phyloP scores from a whole-genome alignment of 1,140 invertebrate species.

The Trichonephila clavata region DNA sequence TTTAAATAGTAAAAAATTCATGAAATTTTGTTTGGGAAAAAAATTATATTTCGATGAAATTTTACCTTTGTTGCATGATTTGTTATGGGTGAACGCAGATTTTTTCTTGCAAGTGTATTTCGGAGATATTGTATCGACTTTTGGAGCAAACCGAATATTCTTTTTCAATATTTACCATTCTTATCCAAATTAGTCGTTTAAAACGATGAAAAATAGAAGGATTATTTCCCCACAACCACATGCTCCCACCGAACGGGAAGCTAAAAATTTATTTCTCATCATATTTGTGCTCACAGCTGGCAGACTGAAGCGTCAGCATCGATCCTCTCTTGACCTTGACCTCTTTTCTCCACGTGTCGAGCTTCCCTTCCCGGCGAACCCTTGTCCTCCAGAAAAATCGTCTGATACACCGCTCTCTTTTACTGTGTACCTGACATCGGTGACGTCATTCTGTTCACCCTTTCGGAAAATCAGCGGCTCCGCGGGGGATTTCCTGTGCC shows the following conservation, averaged over 20 bases:
- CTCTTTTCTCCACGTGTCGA: slow-evolving; percentile 28
- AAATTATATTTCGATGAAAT: too few species aligned
- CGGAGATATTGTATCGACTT: too few species aligned
- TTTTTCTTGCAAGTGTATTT: too few species aligned
- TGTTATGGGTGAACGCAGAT: too few species aligned
- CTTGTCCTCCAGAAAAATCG: not conserved
- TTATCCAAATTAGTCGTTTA: too few species aligned
- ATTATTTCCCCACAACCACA: not conserved
- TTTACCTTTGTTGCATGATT: too few species aligned
- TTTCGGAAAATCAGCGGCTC: not conserved
- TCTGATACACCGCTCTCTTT: not conserved
- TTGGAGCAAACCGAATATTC: too few species aligned
- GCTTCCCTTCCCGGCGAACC: not conserved
- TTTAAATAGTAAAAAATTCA: too few species aligned
- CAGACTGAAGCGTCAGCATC: slow-evolving; percentile 21
- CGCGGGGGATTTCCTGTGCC: not conserved
- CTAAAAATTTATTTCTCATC: not conserved
- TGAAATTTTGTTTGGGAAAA: too few species aligned
- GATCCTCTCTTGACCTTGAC: slow-evolving; percentile 15
- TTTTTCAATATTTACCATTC: too few species aligned
- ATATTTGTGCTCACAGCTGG: not conserved
- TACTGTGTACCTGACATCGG: not conserved
- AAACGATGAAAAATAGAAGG: not conserved
- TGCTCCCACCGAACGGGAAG: not conserved
- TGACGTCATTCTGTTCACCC: slow-evolving; percentile 13